Base-by-base conservation (phyloP, 2,113 vertebrate species). In the Ptilonorhynchus violaceus region DNA sequence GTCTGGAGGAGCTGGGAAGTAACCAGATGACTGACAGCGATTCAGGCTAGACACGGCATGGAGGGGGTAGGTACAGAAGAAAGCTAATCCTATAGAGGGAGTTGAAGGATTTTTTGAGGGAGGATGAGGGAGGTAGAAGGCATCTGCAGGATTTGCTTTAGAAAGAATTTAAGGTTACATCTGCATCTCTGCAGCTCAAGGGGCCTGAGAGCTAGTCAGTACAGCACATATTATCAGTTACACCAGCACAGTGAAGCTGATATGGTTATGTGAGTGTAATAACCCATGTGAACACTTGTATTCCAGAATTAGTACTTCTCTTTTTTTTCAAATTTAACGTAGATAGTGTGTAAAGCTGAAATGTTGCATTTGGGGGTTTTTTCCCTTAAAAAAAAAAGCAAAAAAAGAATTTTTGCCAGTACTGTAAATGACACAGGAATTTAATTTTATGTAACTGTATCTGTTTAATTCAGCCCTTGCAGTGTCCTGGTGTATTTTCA, bases 1-100 rank as follows among this genome's bases (percentile, higher is more conserved):
- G 85, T 92, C 95, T 96, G 92, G 72, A 88, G 79, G 75, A 89
- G 46, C 91, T 80, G 85, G 78, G 91, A 84, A 78, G 60, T 35
- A 91, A 91, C 86, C 44, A 24, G 60, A 25, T 92, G 94, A 96
- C 73, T 94, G 93, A 91, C 86, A 95, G 86, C 3, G 1, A 87
- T 49, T 80, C 86, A 56, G 88, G 60, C 49, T 77, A 58, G 49
- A 88, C 7, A 1, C 11, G 0, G 44, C 50, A 3, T 35, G 58
- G 60, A 84, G 67, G 30, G 70, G 76, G 73, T 78, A 81, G 86
- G 89, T 74, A 93, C 56, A 70, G 64, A 64, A 68, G 88, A 89
- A 66, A 85, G 47, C 66, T 91, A 89, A 91, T 94, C 89, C 93
- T 96, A 72, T 41, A 88, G 84, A 87, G 62, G 81, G 69, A 88